Evolutionary conservation across 2,797 vertebrate species (phyloP), one percentile per base, ranked within the genome.

Genomic region (Xenopus petersii): DNA sequence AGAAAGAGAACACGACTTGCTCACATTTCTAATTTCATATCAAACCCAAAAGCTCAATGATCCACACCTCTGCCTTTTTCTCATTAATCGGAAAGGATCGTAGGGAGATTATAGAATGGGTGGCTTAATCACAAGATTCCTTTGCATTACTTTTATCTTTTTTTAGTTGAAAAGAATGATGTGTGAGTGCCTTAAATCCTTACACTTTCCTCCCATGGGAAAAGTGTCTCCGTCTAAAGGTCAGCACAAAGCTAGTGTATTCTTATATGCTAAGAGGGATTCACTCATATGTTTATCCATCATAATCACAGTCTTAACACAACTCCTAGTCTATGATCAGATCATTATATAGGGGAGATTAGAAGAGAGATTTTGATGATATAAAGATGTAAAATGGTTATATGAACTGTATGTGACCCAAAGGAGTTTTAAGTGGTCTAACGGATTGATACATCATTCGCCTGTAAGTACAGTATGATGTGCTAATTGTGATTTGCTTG

Each of bases 141-240:
- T 24, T 24, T 10, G 8, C 24, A 60, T 60, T 60, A 13, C 58
- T 60, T 60, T 60, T 60, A 26, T 60, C 58, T 26, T 60, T 60
- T 60, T 11, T 42, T 30, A 60, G 5, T 10, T 26, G 21, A 60
- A 24, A 56, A 56, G 15, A 56, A 56, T 56, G 54, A 17, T 56
- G 54, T 17, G 16, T 56, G 16, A n/a, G 54, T 56, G 16, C 54
- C 16, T 56, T 56, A 56, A 56, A 56, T 56, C 54, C 54, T 16
- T 17, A 56, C 13, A 16, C 16, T 33, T 75, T 71, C 46, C 54
- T 36, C 12, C 54, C 54, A 56, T 56, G 54, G n/a, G 54, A 56
- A 56, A 56, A 56, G 13, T n/a, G 54, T 56, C 5, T 56, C 54
- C 17, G 54, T 56, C 54, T 56, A 8, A 56, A 16, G 7, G 7